Evolutionary conservation across 92 coral and sea anemone species (phyloP), one percentile per base, ranked within the genome.

Genomic region (Phenganax stokvisi): DNA sequence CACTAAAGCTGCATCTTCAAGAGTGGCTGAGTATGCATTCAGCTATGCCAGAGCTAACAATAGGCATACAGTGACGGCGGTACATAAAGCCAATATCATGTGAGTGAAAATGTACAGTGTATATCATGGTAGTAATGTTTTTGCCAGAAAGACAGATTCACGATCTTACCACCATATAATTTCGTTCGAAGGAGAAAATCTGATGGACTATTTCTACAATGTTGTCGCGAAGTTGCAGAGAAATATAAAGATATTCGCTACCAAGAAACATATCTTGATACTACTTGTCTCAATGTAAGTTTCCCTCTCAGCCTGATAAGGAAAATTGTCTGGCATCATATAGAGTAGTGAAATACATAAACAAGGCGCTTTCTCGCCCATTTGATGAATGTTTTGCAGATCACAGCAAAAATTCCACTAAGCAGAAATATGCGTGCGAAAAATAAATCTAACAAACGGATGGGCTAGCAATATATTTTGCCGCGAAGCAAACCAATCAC

Each of bases 1-100:
- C 83, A 96, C 99, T 54, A 90, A 90, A n/a, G 90, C 89, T 54
- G 99, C 99, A n/a, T 96, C 99, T 16, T 86, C 89, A 88, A 84
- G 99, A 87, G 99, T 96, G 37, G 99, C 99, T 58, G 99, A 96
- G 84, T 96, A 90, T 88, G 99, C 99, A 15, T 96, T 96, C 80
- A 84, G 85, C 67, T 96, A 87, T 87, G 99, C 99, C 69, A 92
- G 88, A 77, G 91, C 97, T 75, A 96, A 96, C 85, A 92, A 92
- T 76, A 80, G 97, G 56, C 87, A 63, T 54, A 90, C 90, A 30
- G 91, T 96, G 10, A 91, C 96, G 8, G 99, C 99, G 68, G 99
- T 96, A 27, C 99, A 96, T 86, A 96, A 96, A 75, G 99, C 99
- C 15, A 92, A 96, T 75, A 96, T 96, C 89, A 96, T 96, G 99